Conservation (phyloP, 2,797 vertebrate species). For the Sus cebifrons region DNA sequence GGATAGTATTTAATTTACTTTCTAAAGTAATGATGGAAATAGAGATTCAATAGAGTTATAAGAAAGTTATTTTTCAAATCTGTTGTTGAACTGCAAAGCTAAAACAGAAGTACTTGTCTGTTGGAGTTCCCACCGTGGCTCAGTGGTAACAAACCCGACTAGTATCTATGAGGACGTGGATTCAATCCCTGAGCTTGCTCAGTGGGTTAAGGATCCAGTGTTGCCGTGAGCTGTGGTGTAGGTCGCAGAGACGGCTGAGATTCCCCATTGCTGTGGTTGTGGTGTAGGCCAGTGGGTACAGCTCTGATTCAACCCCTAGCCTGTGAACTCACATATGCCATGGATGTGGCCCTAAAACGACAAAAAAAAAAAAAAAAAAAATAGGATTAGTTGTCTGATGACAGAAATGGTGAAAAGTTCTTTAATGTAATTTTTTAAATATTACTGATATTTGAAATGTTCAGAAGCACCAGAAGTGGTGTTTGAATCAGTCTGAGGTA, state of each 20-base stretch:
- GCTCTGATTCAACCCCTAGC: too few relatives aligned
- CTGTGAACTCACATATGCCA: too few relatives aligned
- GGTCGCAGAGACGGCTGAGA: too few relatives aligned
- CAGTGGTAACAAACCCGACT: too few relatives aligned
- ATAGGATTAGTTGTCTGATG: conserved; percentile 29
- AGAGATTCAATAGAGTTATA: conserved; percentile 21
- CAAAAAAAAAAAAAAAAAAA: too few relatives aligned
- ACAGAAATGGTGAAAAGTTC: conserved; percentile 52
- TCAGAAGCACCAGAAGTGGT: conserved; percentile 62
- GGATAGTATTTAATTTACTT: conserved; percentile 14
- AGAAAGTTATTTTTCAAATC: conserved; percentile 42
- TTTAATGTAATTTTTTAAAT: conserved; percentile 4
- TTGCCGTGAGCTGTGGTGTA: too few relatives aligned
- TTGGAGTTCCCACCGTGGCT: neutral
- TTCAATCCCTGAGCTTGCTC: too few relatives aligned
- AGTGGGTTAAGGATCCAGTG: too few relatives aligned
- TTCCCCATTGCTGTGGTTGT: too few relatives aligned
- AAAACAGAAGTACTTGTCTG: conserved; percentile 56
- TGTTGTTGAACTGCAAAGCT: conserved; percentile 44
- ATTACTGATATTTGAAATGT: conserved; percentile 21
- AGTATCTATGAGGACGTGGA: too few relatives aligned
- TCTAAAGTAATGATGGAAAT: conserved; percentile 3
- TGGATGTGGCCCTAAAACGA: too few relatives aligned
- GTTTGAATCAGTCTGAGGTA: conserved; percentile 33
- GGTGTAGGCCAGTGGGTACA: too few relatives aligned